Base-by-base conservation (phyloP, 2,888 invertebrate genomes). In the Cephus pulcher region DNA sequence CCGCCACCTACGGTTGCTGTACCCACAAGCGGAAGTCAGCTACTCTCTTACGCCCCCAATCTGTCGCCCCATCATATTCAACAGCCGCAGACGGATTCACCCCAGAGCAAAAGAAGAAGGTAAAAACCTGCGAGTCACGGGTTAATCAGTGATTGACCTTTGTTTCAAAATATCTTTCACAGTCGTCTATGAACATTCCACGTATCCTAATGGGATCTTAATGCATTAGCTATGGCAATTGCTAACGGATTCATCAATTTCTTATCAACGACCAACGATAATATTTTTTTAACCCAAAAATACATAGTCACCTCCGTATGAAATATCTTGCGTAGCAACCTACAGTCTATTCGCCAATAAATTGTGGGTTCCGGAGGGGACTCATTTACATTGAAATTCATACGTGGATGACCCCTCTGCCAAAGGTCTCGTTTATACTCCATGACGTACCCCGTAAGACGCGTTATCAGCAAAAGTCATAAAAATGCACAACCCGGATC, bases 61-160 rank as follows among this genome's bases (percentile, higher is more conserved):
- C 80, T 89, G 78, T 88, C 90, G 83, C 89, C 90, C 69, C 89
- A 90, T 87, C 90, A 90, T 80, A 87, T 89, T 76, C 90, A 90
- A 78, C 89, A 88, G 82, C 78, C 86, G 74, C 89, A 86, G 81
- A 80, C 83, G 74, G 88, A 89, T 78, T 82, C 83, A 76, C 86
- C 89, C 40, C 87, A 88, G 75, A 86, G 88, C 68, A 91, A 90
- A 81, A 86, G 90, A 84, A 87, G 88, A 83, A 89, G 89, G 89
- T 89, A 89, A 85, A 34, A 34, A 15, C 37, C 34, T 11, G 1
- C 56, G 23, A 56, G 56, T 56, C 56, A 9, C 56, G 56, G 56
- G 56, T 35, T 35, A 56, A 15, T 56, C 9, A 56, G 56, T 56
- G 9, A 56, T 56, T 6, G 56, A 56, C 0, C 9, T 56, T 56